phyloP scores from a whole-genome alignment of 2,888 invertebrate genomes.

The Lepidocyrtoides sp. region DNA sequence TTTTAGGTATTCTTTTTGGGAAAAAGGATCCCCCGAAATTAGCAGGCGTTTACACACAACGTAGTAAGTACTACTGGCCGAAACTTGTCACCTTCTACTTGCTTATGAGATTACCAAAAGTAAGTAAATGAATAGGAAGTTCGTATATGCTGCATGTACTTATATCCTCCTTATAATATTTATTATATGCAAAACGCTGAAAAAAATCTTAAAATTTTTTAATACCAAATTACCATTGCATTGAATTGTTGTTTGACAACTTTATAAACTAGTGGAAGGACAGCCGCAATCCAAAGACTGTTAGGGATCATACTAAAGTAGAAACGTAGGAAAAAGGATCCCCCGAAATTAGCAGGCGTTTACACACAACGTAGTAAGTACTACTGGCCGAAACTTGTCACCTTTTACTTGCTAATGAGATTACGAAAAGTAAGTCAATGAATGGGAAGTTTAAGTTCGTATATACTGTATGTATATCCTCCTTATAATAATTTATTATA shows the following conservation, averaged over 20 bases:
- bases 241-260: too few species aligned
- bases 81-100: slow-evolving; percentile 89
- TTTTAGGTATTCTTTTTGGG: slow-evolving; percentile 65
- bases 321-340: slow-evolving; percentile 84
- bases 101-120: slow-evolving; percentile 88
- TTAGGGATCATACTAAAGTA: slow-evolving; percentile 82
- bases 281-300: slow-evolving; percentile 71
- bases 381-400: slow-evolving; percentile 89
- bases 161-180: too few species aligned
- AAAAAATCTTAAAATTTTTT: too few species aligned
- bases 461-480: too few species aligned
- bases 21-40: slow-evolving; percentile 87
- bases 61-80: slow-evolving; percentile 90
- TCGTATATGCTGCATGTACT: too few species aligned
- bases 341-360: slow-evolving; percentile 89
- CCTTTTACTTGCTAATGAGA: slow-evolving; percentile 88
- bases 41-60: slow-evolving; percentile 89
- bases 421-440: slow-evolving; percentile 88
- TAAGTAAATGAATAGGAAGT: too few species aligned
- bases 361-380: slow-evolving; percentile 90
- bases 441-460: too few species aligned
- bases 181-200: too few species aligned
- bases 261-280: slow-evolving; percentile 86
- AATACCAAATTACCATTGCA: too few species aligned
- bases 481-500: too few species aligned